phyloP scores from a whole-genome alignment of 1,140 invertebrate species.

The Drosophila gunungcola region DNA sequence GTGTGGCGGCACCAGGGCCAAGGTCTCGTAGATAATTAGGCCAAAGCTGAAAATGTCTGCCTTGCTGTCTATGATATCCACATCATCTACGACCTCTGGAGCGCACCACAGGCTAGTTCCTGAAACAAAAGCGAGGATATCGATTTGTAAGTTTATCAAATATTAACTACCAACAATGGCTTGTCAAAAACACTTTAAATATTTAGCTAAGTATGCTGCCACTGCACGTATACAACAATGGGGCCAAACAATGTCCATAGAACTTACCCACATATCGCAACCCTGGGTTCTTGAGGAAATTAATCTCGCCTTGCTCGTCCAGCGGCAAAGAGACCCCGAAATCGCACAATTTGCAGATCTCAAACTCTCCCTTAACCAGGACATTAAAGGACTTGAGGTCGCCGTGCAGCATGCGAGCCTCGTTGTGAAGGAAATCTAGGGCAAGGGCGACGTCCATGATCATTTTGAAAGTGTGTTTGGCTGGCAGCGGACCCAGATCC shows the following conservation, averaged over 20 bases:
- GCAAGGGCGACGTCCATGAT: slow-evolving; percentile 89
- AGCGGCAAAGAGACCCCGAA: slow-evolving; percentile 92
- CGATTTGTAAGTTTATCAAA: too few relatives aligned
- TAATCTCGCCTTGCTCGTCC: slow-evolving; percentile 87
- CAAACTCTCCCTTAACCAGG: slow-evolving; percentile 90
- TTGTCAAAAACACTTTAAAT: too few relatives aligned
- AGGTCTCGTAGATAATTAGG: slow-evolving; percentile 92
- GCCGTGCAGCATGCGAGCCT: slow-evolving; percentile 90
- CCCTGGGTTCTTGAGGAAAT: slow-evolving; percentile 85
- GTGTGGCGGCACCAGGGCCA: slow-evolving; percentile 90
- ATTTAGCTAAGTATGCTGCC: too few relatives aligned
- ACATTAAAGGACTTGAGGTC: slow-evolving; percentile 95
- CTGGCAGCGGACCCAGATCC: slow-evolving; percentile 86
- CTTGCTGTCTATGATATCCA: slow-evolving; percentile 88
- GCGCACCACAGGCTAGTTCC: slow-evolving; percentile 92
- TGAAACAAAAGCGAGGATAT: slow-evolving; percentile 30
- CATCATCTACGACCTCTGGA: slow-evolving; percentile 89
- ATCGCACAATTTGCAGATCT: slow-evolving; percentile 92
- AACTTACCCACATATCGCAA: slow-evolving; percentile 86
- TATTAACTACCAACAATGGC: too few relatives aligned
- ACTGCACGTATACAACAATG: too few relatives aligned
- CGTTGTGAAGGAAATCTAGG: slow-evolving; percentile 91
- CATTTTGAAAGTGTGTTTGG: slow-evolving; percentile 87
- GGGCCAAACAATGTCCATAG: too few relatives aligned
- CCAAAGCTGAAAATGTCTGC: slow-evolving; percentile 93